phyloP scores from a whole-genome alignment of 2,888 invertebrate genomes.

The Chaitophorus viminalis region DNA sequence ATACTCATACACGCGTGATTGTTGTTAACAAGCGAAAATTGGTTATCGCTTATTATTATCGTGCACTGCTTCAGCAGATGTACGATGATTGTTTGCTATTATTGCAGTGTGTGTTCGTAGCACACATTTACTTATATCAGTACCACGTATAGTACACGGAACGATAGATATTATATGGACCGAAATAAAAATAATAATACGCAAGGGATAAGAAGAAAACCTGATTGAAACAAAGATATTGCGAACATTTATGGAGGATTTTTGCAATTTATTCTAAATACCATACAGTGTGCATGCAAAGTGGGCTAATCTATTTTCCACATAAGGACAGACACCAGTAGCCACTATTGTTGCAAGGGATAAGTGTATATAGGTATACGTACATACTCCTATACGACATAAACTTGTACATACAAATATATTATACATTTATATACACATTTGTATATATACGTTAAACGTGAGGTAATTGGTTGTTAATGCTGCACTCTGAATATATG shows the following conservation, averaged over 20 bases:
- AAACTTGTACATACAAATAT: not conserved
- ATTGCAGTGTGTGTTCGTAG: not conserved
- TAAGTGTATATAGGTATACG: not conserved
- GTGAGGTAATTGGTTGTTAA: slow-evolving; percentile 38
- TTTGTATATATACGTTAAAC: not conserved
- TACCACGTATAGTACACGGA: not conserved
- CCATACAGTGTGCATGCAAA: slow-evolving; percentile 32
- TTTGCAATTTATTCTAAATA: slow-evolving; percentile 51
- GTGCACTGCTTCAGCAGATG: not conserved
- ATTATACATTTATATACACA: not conserved
- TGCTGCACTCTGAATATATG: slow-evolving; percentile 44
- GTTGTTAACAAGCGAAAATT: not conserved
- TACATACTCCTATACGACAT: slow-evolving; percentile 22
- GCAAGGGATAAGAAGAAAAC: slow-evolving; percentile 11
- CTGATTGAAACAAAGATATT: slow-evolving; percentile 42
- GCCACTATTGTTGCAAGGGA: slow-evolving; percentile 38
- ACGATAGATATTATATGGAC: not conserved
- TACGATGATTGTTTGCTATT: not conserved
- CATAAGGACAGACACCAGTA: slow-evolving; percentile 53
- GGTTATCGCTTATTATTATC: not conserved
- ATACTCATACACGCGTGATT: not conserved
- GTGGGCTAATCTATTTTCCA: slow-evolving; percentile 56
- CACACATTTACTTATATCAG: not conserved
- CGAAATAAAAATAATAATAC: not conserved
- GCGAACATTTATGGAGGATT: slow-evolving; percentile 39